Evolutionary conservation across 2,888 invertebrate species (phyloP).

Genomic region (Ornithoptera priamus): DNA sequence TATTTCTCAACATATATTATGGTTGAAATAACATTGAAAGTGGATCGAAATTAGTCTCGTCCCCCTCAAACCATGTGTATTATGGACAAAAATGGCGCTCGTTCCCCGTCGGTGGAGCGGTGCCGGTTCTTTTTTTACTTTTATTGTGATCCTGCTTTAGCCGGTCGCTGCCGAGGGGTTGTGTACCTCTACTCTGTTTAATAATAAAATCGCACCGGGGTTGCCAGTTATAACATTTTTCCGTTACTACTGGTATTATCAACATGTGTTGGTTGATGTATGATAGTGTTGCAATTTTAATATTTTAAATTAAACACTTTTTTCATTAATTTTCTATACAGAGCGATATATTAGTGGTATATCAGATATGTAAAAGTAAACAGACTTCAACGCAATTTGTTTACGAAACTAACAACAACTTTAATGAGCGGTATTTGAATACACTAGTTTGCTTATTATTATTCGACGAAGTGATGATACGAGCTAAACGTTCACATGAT

Average conservation of each 20-base stretch:
- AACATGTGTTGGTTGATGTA: background rate
- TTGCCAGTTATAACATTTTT: slow-evolving; percentile 11
- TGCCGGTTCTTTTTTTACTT: slow-evolving; percentile 37
- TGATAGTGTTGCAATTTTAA: background rate
- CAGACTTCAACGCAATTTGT: too few species aligned
- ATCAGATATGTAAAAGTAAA: too few species aligned
- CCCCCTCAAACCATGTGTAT: slow-evolving; percentile 29
- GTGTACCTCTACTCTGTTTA: slow-evolving; percentile 23
- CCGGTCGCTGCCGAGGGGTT: slow-evolving; percentile 40
- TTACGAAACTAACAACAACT: too few species aligned
- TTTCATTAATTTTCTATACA: too few species aligned
- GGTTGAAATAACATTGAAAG: background rate
- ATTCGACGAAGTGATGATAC: too few species aligned
- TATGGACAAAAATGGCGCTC: slow-evolving; percentile 35
- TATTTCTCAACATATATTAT: background rate
- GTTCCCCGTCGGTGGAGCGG: slow-evolving; percentile 45
- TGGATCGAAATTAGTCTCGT: slow-evolving; percentile 2
- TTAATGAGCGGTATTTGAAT: too few species aligned
- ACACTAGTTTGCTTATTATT: too few species aligned
- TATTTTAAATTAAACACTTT: background rate
- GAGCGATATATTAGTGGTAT: too few species aligned
- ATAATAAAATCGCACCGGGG: slow-evolving; percentile 20
- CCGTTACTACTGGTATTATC: slow-evolving; percentile 5
- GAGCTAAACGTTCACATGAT: too few species aligned
- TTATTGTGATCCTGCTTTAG: slow-evolving; percentile 43